Evolutionary conservation across 2,888 invertebrate species (phyloP).

Genomic region (Synanthedon vespiformis): DNA sequence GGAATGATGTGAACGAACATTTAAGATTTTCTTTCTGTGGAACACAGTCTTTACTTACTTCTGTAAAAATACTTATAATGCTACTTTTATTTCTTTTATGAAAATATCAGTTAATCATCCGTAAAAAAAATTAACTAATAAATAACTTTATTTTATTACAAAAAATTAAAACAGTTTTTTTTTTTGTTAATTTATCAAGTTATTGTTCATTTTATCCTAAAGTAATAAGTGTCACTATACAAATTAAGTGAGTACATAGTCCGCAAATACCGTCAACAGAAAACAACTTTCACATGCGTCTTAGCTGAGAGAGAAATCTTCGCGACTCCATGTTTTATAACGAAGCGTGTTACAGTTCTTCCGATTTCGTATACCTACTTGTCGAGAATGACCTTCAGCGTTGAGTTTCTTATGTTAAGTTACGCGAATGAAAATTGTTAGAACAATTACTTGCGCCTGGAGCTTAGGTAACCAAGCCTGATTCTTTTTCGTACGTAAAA

Average conservation of each 20-base stretch:
- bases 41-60: too few relatives aligned
- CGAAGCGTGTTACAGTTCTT: constrained; percentile 16
- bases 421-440: neutral
- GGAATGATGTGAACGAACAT: too few relatives aligned
- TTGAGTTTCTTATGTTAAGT: neutral
- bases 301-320: constrained; percentile 39
- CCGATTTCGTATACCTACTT: constrained; percentile 17
- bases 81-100: too few relatives aligned
- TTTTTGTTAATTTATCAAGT: too few relatives aligned
- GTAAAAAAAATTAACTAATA: too few relatives aligned
- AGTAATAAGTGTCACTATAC: neutral
- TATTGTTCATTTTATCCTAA: neutral
- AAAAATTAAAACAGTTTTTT: too few relatives aligned
- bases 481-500: too few relatives aligned
- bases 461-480: too few relatives aligned
- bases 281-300: constrained; percentile 61
- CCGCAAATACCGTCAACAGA: constrained; percentile 20
- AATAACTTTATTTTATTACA: too few relatives aligned
- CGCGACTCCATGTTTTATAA: constrained; percentile 7
- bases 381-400: neutral
- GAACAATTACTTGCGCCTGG: neutral
- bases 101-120: too few relatives aligned
- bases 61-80: too few relatives aligned
- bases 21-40: too few relatives aligned
- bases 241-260: neutral